Percentiles rank a stretch among this genome's conserved stretches.
Evolutionary conservation across 2,113 vertebrate genomes (phyloP).

Genomic region (Eclectus roratus): DNA sequence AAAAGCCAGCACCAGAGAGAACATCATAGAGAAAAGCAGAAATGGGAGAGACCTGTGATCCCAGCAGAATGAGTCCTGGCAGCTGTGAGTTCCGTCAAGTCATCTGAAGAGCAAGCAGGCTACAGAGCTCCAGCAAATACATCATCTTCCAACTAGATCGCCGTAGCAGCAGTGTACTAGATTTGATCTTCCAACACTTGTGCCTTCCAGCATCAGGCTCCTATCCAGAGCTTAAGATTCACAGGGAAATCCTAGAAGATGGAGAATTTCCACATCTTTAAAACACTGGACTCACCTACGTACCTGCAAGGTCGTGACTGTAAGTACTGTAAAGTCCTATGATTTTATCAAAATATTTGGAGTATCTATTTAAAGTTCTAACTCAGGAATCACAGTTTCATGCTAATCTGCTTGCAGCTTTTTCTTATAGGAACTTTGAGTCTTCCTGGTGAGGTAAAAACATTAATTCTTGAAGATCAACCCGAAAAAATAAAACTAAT

Average conservation of each 20-base stretch:
- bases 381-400: background rate
- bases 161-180: background rate
- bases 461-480: background rate
- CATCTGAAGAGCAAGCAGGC: background rate
- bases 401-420: background rate
- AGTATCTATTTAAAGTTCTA: background rate
- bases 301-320: background rate
- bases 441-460: background rate
- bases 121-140: background rate
- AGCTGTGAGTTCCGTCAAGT: background rate
- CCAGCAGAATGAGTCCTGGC: background rate
- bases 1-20: background rate
- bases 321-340: background rate
- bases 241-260: background rate
- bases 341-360: background rate
- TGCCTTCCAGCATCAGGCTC: background rate
- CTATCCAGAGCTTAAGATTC: background rate
- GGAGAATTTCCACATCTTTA: background rate
- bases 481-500: background rate
- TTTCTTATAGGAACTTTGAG: background rate
- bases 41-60: background rate
- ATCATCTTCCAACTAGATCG: background rate
- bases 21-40: background rate
- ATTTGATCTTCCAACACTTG: background rate
- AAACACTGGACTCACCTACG: background rate